phyloP scores from a whole-genome alignment of 2,113 vertebrate species.

The Apus apus region DNA sequence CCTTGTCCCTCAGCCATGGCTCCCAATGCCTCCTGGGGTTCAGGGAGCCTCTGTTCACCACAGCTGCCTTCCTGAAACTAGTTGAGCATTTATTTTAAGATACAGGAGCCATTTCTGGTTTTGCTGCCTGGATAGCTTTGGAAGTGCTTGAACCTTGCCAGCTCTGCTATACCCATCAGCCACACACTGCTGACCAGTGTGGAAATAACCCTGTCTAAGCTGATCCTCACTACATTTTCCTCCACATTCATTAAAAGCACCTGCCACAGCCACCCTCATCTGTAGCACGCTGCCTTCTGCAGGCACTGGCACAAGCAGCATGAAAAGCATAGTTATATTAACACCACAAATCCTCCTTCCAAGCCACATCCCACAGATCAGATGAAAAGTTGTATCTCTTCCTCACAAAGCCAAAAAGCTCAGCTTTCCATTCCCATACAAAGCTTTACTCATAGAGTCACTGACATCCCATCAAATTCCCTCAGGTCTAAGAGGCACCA shows the following conservation, averaged over 20 bases:
- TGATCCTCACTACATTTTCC: accelerated
- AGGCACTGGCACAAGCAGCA: not conserved
- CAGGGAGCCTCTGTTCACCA: no score
- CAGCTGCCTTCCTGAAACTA: not conserved
- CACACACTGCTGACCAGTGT: accelerated
- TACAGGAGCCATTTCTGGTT: not conserved
- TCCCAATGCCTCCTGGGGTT: no score
- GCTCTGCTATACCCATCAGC: not conserved
- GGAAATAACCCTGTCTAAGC: accelerated
- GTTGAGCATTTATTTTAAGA: not conserved
- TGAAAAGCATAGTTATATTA: not conserved
- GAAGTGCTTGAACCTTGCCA: not conserved
- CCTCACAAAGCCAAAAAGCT: not conserved
- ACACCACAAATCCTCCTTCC: not conserved
- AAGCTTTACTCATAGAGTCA: not conserved
- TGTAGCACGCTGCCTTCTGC: not conserved
- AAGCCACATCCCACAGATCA: not conserved
- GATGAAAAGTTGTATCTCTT: not conserved
- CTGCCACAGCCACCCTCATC: not conserved
- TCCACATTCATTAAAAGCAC: not conserved
- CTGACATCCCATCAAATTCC: not conserved
- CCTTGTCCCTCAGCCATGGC: not conserved
- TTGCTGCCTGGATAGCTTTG: not conserved
- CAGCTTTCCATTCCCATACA: not conserved
- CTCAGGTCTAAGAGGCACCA: not conserved